A percentile compares a stretch with the other conserved stretches of the same genome.
phyloP scores from a whole-genome alignment of 2,888 invertebrate genomes.

The Orchesellides sinensis region DNA sequence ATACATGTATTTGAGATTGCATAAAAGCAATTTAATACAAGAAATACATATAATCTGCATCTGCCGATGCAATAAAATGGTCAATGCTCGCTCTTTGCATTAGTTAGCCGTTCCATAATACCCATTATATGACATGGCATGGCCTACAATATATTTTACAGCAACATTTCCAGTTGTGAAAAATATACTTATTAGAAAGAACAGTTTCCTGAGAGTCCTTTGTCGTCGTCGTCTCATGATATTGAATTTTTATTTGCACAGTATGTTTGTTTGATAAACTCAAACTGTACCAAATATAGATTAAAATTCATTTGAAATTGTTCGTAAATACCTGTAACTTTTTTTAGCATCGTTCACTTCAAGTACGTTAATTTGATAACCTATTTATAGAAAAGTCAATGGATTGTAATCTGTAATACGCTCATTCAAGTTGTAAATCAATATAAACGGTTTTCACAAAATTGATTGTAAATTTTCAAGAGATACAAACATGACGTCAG shows the following conservation, averaged over 20 bases:
- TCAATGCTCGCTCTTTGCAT: no score
- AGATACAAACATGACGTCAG: background rate
- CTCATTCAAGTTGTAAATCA: background rate
- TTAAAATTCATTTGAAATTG: background rate
- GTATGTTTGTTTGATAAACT: background rate
- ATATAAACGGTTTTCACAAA: background rate
- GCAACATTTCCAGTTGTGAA: background rate
- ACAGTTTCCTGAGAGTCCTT: background rate
- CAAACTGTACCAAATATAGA: no score
- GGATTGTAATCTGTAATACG: background rate
- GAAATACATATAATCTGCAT: no score
- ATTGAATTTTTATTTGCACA: background rate
- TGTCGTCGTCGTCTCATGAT: no score
- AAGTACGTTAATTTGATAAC: conserved; percentile 7
- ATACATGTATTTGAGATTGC: no score
- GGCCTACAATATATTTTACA: background rate
- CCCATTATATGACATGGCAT: background rate
- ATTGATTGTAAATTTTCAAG: background rate
- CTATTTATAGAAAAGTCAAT: conserved; percentile 28
- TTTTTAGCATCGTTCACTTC: no score
- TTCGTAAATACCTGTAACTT: no score
- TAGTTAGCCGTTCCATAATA: no score
- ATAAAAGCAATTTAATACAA: no score
- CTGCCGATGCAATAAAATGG: no score
- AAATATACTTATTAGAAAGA: background rate